Conservation (phyloP, 1,140 invertebrate species). For the Panulirus ornatus region DNA sequence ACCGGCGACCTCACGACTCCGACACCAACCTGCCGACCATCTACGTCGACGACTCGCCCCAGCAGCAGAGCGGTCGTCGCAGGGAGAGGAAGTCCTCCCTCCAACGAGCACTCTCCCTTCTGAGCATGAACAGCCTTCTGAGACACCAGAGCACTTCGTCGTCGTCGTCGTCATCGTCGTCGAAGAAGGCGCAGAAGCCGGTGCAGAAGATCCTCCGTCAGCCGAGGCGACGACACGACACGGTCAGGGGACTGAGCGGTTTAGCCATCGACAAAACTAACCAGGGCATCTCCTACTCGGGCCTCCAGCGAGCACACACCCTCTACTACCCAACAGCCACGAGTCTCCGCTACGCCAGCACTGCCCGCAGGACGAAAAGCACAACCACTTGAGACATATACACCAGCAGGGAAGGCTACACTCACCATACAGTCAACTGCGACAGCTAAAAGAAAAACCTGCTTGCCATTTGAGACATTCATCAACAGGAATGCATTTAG, state of each 20-base stretch:
- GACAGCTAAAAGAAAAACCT: too few species aligned
- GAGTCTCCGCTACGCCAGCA: slow-evolving; percentile 34
- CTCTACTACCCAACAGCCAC: slow-evolving; percentile 63
- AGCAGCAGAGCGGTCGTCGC: background rate
- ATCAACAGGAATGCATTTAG: too few species aligned
- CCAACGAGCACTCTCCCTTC: slow-evolving; percentile 46
- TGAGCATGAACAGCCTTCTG: slow-evolving; percentile 40
- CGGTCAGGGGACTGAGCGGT: slow-evolving; percentile 59
- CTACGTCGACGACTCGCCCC: slow-evolving; percentile 63
- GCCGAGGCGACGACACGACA: slow-evolving; percentile 66
- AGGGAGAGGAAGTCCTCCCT: slow-evolving; percentile 37
- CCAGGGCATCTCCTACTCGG: slow-evolving; percentile 2
- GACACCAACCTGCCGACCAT: slow-evolving; percentile 67
- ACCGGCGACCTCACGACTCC: slow-evolving; percentile 36
- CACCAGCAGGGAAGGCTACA: background rate
- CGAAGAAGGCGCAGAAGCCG: slow-evolving; percentile 50
- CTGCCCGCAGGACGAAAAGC: slow-evolving; percentile 33
- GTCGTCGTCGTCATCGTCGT: background rate
- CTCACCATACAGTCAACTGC: too few species aligned
- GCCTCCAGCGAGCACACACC: slow-evolving; percentile 41
- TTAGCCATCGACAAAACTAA: slow-evolving; percentile 52
- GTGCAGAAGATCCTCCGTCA: slow-evolving; percentile 65
- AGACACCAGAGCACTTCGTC: background rate
- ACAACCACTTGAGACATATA: background rate
- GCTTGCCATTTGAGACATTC: too few species aligned